Evolutionary conservation across 2,888 invertebrate species (phyloP), one percentile per base, ranked within the genome.

Genomic region (Lomographa bimaculata): DNA sequence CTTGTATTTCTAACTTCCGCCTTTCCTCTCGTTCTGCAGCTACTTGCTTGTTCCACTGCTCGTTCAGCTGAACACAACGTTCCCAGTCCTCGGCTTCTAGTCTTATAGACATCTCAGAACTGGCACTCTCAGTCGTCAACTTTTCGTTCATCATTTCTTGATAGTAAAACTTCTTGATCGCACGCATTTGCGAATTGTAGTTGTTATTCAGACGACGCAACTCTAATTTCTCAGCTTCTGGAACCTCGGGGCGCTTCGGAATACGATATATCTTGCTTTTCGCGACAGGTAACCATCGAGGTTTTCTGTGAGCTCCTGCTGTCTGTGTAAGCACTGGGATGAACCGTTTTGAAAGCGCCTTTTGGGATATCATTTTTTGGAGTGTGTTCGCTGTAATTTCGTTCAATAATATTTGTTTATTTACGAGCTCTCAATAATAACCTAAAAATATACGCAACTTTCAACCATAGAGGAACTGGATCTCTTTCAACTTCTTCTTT

Each of bases 211-310:
- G 85, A 27, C 94, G 90, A 55, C 82, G 64, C 1, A 95, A 67
- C 77, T 96, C 96, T 1, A 82, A 50, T 0, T 62, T 56, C 61
- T 97, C 96, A 19, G 94, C 94, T 41, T 75, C 72, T 0, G 93
- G 85, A 27, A 93, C 68, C 42, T 72, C 75, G 8, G 91, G 91
- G 23, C 91, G 90, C 55, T 86, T 83, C 0, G 94, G 93, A 43
- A 96, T 90, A 50, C 92, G 91, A 76, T 92, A 96, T 27, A 94
- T 52, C 87, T 96, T 97, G 54, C 92, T 93, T 82, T 94, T 95
- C 0, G 96, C 96, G 6, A 91, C 92, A 1, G 95, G 95, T 26
- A 96, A 38, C 95, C 95, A 95, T 47, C 93, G 84, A 0, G 96
- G 96, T 76, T 97, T 96, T 54, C 94, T 90, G 41, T 86, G 86